These are phyloP conservation scores for Agapornis canus DNA, from an alignment of 2,797 vertebrate genomes.

Conservation along the genomic window DNA sequence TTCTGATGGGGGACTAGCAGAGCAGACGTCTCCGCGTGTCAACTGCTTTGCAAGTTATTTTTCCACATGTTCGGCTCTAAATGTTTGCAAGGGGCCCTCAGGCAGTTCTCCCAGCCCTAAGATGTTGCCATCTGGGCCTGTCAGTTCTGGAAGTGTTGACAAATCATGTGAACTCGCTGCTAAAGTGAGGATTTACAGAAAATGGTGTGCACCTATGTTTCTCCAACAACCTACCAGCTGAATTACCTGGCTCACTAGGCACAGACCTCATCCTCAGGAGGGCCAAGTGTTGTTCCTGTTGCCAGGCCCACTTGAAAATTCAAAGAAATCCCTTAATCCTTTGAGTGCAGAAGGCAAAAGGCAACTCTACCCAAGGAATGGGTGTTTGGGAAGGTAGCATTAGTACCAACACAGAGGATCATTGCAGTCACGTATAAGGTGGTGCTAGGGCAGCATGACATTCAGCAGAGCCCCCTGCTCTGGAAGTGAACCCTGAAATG, in stretches of 20 bases:
- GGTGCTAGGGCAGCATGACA: rapidly evolving
- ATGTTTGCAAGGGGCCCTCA: slow-evolving; percentile 47
- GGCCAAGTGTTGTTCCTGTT: slow-evolving; percentile 2
- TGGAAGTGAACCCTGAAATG: background rate
- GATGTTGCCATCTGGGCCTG: slow-evolving; percentile 62
- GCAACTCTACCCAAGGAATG: background rate
- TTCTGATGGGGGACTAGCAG: background rate
- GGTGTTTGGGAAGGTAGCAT: background rate
- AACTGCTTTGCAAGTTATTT: slow-evolving; percentile 36
- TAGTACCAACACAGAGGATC: background rate
- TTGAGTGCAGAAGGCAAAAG: background rate
- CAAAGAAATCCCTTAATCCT: slow-evolving; percentile 15
- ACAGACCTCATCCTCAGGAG: background rate
- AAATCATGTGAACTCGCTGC: background rate
- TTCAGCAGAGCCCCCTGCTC: background rate
- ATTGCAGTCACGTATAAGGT: background rate
- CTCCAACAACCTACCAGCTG: background rate
- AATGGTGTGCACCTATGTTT: slow-evolving; percentile 21
- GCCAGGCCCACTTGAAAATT: background rate
- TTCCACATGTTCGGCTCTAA: slow-evolving; percentile 34
- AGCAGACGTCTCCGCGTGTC: background rate
- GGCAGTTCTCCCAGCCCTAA: slow-evolving; percentile 46
- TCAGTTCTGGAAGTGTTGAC: slow-evolving; percentile 47
- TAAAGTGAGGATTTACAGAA: slow-evolving; percentile 45
- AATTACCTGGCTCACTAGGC: background rate